A percentile compares a stretch with the other conserved stretches of the same genome.
phyloP scores from a whole-genome alignment of 2,797 vertebrate genomes.

The Taeniopygia guttata region DNA sequence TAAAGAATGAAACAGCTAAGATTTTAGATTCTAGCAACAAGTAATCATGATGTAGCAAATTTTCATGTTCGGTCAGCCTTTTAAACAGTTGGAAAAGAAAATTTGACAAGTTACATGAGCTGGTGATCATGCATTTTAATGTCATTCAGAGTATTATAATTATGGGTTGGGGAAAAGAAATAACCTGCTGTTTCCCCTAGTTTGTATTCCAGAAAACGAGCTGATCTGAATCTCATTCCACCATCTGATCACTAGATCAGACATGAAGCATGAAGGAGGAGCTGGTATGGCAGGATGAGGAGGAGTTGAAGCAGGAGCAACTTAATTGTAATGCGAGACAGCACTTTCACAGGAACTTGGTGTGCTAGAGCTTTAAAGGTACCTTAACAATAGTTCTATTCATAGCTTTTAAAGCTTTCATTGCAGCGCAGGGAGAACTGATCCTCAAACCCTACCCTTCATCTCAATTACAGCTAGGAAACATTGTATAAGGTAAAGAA shows the following conservation, averaged over 20 bases:
- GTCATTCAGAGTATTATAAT: background rate
- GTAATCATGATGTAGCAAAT: background rate
- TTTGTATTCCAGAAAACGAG: background rate
- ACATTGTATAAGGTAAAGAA: background rate
- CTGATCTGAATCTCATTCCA: background rate
- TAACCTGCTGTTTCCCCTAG: background rate
- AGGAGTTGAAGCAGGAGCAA: constrained; percentile 18
- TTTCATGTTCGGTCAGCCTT: background rate
- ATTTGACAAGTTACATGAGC: background rate
- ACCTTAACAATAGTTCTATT: constrained; percentile 60
- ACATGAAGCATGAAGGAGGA: constrained; percentile 23
- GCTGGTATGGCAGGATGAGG: background rate
- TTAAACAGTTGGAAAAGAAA: background rate
- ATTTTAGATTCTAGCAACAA: background rate
- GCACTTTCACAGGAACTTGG: constrained; percentile 55
- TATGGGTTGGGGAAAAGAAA: background rate
- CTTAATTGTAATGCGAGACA: constrained; percentile 53
- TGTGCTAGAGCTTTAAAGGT: constrained; percentile 51
- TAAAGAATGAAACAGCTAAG: background rate
- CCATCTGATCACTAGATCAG: constrained; percentile 27
- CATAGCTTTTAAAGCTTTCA: constrained; percentile 27
- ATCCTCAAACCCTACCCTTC: background rate
- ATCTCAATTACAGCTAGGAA: background rate
- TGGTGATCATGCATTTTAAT: background rate
- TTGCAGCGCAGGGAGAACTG: background rate